phyloP scores from a whole-genome alignment of 2,797 vertebrate genomes.

The Decapterus maruadsi region DNA sequence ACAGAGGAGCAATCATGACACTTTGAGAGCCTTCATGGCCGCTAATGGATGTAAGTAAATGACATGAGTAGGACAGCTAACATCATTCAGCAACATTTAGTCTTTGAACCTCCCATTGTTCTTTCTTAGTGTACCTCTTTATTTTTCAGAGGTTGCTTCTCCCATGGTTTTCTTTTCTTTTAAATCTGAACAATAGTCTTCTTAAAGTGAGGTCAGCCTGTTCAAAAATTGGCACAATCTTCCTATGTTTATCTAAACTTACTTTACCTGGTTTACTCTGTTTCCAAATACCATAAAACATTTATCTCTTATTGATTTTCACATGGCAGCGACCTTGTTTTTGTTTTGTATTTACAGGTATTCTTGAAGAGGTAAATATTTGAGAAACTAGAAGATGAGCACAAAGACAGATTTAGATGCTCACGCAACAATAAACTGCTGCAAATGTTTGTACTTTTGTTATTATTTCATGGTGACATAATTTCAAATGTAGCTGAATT shows the following conservation, averaged over 20 bases:
- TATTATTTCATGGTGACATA: constrained; percentile 9
- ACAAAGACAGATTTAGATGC: background rate
- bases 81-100: constrained; percentile 42
- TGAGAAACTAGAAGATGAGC: background rate
- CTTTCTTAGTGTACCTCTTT: background rate
- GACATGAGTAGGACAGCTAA: constrained; percentile 36
- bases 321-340: background rate
- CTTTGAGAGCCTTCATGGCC: constrained; percentile 49
- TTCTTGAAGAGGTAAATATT: background rate
- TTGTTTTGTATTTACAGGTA: constrained; percentile 2
- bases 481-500: too few species aligned
- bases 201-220: background rate
- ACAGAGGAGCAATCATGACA: constrained; percentile 47
- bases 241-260: constrained; percentile 2
- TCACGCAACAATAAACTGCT: background rate
- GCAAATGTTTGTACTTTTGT: background rate
- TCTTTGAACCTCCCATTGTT: constrained; percentile 4
- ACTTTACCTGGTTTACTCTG: background rate
- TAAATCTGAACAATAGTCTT: constrained; percentile 5
- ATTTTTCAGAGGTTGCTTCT: background rate
- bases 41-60: constrained; percentile 65
- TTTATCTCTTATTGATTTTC: background rate
- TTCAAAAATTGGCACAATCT: background rate
- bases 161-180: constrained; percentile 2
- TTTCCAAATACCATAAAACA: background rate